Evolutionary conservation across 1,140 invertebrate species (phyloP).

Genomic region (Nylanderia fulva): DNA sequence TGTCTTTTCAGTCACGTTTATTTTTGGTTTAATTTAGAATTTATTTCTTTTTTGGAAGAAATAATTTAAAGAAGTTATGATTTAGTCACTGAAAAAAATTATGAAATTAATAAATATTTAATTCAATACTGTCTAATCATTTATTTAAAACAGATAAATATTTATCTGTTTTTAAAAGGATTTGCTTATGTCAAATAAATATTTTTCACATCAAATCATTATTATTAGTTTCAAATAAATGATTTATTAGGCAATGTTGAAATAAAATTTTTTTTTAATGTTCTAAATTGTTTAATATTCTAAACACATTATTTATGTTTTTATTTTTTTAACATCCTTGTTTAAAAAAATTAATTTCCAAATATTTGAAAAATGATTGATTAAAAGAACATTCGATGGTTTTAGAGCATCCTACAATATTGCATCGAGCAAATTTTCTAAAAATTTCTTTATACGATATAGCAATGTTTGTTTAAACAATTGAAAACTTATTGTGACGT

Average conservation of each 20-base stretch:
- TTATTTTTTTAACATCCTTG: neutral
- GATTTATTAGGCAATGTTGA: too few relatives aligned
- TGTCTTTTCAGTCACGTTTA: neutral
- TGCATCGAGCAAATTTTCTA: neutral
- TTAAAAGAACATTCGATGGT: neutral
- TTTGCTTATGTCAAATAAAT: too few relatives aligned
- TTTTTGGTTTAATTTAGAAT: neutral
- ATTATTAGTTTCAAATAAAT: too few relatives aligned
- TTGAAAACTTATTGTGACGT: slow-evolving; percentile 18
- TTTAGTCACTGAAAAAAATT: too few relatives aligned
- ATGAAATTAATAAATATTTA: too few relatives aligned
- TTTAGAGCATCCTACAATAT: slow-evolving; percentile 5
- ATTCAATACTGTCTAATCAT: too few relatives aligned
- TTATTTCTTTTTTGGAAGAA: neutral
- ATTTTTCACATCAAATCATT: too few relatives aligned
- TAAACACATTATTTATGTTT: neutral
- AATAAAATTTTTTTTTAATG: too few relatives aligned
- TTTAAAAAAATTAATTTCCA: neutral
- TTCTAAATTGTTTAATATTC: too few relatives aligned
- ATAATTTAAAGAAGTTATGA: neutral
- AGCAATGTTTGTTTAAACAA: slow-evolving; percentile 20
- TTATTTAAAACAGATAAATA: too few relatives aligned
- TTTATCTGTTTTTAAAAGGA: too few relatives aligned
- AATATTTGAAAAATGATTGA: neutral
- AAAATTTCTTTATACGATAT: slow-evolving; percentile 10